A percentile compares a stretch with the other conserved stretches of the same genome.
These are phyloP conservation scores for Cryptophagus acutangulus DNA, from an alignment of 2,888 invertebrate genomes.

Conservation along the genomic window DNA sequence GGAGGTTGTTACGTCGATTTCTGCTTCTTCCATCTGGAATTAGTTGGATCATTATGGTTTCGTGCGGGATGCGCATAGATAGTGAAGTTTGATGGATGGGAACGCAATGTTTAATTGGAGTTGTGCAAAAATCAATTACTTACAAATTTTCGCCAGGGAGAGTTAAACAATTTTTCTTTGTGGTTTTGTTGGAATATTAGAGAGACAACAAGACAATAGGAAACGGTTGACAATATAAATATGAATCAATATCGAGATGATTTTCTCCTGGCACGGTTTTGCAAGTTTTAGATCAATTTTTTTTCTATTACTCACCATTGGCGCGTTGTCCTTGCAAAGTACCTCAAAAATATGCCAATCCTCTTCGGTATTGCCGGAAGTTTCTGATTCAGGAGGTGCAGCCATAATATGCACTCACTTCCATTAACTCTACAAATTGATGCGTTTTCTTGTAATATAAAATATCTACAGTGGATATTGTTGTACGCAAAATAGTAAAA, in stretches of 20 bases:
- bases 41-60: background rate
- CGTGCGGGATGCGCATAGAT: too few relatives aligned
- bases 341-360: conserved; percentile 73
- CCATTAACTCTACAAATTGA: too few relatives aligned
- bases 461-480: too few relatives aligned
- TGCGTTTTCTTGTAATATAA: too few relatives aligned
- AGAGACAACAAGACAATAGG: background rate
- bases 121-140: conserved; percentile 4
- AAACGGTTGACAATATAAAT: conserved; percentile 14
- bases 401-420: too few relatives aligned
- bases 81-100: too few relatives aligned
- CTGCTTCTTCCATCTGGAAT: conserved; percentile 55
- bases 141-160: too few relatives aligned
- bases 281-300: conserved; percentile 12
- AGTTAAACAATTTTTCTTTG: too few relatives aligned
- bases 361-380: conserved; percentile 59
- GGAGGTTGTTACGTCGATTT: conserved; percentile 64
- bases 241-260: conserved; percentile 24
- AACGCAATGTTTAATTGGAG: too few relatives aligned
- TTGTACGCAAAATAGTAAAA: too few relatives aligned
- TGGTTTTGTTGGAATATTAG: too few relatives aligned
- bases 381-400: too few relatives aligned
- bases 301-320: conserved; percentile 55
- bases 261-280: conserved; percentile 25
- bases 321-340: conserved; percentile 58